Evolutionary conservation across 2,113 vertebrate genomes (phyloP).

Genomic region (Mormyrus lacerda): DNA sequence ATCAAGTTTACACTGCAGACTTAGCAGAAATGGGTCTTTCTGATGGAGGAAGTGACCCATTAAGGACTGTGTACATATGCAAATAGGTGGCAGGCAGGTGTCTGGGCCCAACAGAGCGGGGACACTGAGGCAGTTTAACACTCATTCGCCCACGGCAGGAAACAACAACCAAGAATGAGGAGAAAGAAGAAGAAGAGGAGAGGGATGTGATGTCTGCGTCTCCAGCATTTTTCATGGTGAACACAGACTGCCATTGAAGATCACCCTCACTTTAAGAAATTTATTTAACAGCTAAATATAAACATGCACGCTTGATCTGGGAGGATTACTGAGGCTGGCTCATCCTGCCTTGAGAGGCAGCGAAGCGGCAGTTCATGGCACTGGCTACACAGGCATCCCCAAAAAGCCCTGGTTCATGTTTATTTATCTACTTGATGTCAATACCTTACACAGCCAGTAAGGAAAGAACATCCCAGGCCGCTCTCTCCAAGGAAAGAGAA

Average conservation of each 20-base stretch:
- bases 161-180: slow-evolving; percentile 8
- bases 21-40: slow-evolving; percentile 36
- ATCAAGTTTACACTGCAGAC: slow-evolving; percentile 30
- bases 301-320: slow-evolving; percentile 35
- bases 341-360: slow-evolving; percentile 24
- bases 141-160: slow-evolving; percentile 26
- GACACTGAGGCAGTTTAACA: slow-evolving; percentile 38
- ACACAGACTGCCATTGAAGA: not conserved
- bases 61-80: slow-evolving; percentile 52
- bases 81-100: slow-evolving; percentile 47
- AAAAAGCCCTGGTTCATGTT: slow-evolving; percentile 31
- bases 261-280: slow-evolving; percentile 38
- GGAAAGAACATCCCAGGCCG: slow-evolving; percentile 17
- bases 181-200: slow-evolving; percentile 10
- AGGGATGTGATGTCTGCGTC: not conserved
- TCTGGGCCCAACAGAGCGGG: slow-evolving; percentile 27
- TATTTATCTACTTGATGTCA: slow-evolving; percentile 36
- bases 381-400: not conserved
- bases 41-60: slow-evolving; percentile 45
- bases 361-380: slow-evolving; percentile 4
- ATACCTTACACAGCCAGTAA: slow-evolving; percentile 30
- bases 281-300: slow-evolving; percentile 40
- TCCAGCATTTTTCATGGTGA: slow-evolving; percentile 17
- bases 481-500: slow-evolving; percentile 26
- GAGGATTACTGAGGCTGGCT: slow-evolving; percentile 29